These are phyloP conservation scores for Tolmerus cingulatus DNA, from an alignment of 2,888 invertebrate genomes.

Conservation along the genomic window DNA sequence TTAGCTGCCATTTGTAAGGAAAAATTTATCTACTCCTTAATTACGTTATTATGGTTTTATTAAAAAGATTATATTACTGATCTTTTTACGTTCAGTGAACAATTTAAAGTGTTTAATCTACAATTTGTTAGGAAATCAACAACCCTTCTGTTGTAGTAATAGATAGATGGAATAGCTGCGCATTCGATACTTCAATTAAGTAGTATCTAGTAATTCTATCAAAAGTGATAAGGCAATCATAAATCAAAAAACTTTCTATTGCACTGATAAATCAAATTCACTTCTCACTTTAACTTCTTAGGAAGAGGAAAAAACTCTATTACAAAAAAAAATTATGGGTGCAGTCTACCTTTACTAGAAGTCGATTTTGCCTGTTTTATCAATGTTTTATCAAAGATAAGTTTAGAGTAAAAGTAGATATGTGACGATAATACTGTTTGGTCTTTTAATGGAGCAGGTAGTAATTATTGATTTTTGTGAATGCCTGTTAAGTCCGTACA, in stretches of 20 bases:
- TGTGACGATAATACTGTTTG: not conserved
- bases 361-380: not conserved
- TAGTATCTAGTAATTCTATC: not conserved
- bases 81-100: too few relatives aligned
- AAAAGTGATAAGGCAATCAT: not conserved
- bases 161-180: not conserved
- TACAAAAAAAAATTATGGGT: not conserved
- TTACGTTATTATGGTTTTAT: not conserved
- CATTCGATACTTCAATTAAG: not conserved
- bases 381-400: not conserved
- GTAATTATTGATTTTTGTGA: not conserved
- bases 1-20: not conserved
- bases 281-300: not conserved
- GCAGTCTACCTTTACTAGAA: too few relatives aligned
- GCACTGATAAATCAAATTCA: not conserved
- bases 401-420: not conserved
- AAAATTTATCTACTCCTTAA: not conserved
- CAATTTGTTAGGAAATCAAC: not conserved
- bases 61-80: not conserved
- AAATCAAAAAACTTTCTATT: not conserved
- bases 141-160: not conserved
- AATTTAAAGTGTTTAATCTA: not conserved
- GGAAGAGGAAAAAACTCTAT: not conserved
- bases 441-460: not conserved
- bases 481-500: not conserved